These are phyloP conservation scores for Agonopterix alstromeriana DNA, from an alignment of 2,888 invertebrate genomes.

Conservation along the genomic window DNA sequence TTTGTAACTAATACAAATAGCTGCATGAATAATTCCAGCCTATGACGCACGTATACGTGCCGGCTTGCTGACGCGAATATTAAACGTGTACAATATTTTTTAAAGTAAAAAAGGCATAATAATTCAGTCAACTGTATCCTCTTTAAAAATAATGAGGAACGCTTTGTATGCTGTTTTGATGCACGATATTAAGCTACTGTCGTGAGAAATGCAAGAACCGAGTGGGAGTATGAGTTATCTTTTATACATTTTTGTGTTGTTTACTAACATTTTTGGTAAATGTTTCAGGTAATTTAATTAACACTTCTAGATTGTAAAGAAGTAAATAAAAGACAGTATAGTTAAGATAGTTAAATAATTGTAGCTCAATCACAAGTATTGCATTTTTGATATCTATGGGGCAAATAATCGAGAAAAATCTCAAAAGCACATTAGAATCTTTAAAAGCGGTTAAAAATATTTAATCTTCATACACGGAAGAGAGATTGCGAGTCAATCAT, in stretches of 20 bases:
- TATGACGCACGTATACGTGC: conserved; percentile 44
- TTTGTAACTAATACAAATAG: conserved; percentile 78
- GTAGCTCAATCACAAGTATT: no score
- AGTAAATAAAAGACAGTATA: no score
- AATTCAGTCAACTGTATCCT: conserved; percentile 20
- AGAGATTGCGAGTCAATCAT: no score
- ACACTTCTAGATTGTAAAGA: no score
- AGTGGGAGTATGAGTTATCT: conserved; percentile 14
- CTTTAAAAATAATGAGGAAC: conserved; percentile 9
- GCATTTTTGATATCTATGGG: no score
- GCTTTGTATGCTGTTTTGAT: conserved; percentile 18
- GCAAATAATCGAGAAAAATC: no score
- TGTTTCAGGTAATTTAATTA: no score
- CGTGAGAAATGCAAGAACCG: conserved; percentile 11
- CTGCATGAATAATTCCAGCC: conserved; percentile 55
- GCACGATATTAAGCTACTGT: conserved; percentile 20
- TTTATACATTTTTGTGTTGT: neutral
- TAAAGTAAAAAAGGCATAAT: conserved; percentile 24
- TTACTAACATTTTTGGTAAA: no score
- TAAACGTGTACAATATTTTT: conserved; percentile 35
- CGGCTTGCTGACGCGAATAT: conserved; percentile 50
- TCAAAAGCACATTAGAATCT: no score
- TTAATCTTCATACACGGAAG: no score
- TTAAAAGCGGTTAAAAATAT: no score
- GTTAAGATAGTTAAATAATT: no score